Conservation (phyloP, 1,140 invertebrate species). For the Cardiocondyla obscurior region DNA sequence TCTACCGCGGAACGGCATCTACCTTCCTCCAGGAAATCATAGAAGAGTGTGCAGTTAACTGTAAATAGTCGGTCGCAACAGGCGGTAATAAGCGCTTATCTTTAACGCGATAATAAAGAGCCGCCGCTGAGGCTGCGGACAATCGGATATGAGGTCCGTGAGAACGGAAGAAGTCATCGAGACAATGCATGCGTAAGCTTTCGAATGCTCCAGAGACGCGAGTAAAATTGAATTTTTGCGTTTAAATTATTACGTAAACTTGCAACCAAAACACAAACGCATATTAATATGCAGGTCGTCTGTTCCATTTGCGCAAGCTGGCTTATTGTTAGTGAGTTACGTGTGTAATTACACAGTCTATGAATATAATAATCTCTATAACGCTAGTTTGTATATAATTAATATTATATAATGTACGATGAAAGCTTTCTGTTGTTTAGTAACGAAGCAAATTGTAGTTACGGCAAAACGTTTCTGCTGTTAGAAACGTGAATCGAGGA, state of each 20-base stretch:
- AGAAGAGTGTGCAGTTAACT: slow-evolving; percentile 60
- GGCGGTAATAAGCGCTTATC: slow-evolving; percentile 73
- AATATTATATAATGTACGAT: not conserved
- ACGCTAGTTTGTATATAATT: not conserved
- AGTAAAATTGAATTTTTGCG: slow-evolving; percentile 14
- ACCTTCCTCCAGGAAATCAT: slow-evolving; percentile 42
- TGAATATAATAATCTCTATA: slow-evolving; percentile 16
- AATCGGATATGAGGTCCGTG: slow-evolving; percentile 62
- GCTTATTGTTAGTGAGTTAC: not conserved
- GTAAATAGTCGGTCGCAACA: slow-evolving; percentile 66
- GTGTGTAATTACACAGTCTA: not conserved
- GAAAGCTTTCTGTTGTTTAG: not conserved
- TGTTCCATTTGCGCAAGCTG: slow-evolving; percentile 1
- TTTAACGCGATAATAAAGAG: slow-evolving; percentile 72
- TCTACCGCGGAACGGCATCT: not conserved
- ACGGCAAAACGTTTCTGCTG: not conserved
- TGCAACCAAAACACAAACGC: not conserved
- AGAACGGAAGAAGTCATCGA: slow-evolving; percentile 69
- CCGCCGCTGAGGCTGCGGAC: slow-evolving; percentile 67
- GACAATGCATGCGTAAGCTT: slow-evolving; percentile 25
- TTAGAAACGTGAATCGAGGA: not conserved
- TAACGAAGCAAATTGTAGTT: not conserved
- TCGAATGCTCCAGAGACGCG: slow-evolving; percentile 35
- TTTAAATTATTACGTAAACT: slow-evolving; percentile 30
- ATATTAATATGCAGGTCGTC: slow-evolving; percentile 16